phyloP scores from a whole-genome alignment of 2,797 vertebrate genomes.

The Rousettus madagascariensis region DNA sequence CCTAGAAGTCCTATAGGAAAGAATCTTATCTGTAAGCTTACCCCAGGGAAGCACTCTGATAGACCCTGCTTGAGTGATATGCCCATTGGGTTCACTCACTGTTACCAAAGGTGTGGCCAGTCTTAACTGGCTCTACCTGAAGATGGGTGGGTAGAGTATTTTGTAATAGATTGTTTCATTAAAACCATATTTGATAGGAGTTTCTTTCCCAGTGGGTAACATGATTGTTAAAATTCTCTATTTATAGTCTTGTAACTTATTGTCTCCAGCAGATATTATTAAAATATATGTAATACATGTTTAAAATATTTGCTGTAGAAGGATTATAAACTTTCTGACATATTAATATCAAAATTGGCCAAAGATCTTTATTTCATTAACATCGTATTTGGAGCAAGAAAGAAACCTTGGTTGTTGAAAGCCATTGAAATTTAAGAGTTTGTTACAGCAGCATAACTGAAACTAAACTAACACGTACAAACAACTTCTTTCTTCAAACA shows the following conservation, averaged over 20 bases:
- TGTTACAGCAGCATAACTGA: background rate
- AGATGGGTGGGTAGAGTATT: background rate
- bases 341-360: background rate
- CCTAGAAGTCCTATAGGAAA: background rate
- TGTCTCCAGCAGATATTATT: background rate
- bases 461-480: background rate
- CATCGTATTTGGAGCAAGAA: background rate
- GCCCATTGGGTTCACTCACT: background rate
- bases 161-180: background rate
- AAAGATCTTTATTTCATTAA: background rate
- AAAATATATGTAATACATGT: background rate
- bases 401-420: background rate
- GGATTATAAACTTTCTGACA: background rate
- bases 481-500: background rate
- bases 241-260: background rate
- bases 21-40: background rate
- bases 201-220: background rate
- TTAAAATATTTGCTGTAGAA: background rate
- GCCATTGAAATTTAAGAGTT: background rate
- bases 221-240: background rate
- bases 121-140: background rate
- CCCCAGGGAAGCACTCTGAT: background rate
- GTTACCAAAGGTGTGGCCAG: background rate
- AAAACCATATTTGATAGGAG: background rate
- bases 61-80: background rate